Evolutionary conservation across 2,113 vertebrate genomes (phyloP).

Genomic region (Ceyx melanurus): DNA sequence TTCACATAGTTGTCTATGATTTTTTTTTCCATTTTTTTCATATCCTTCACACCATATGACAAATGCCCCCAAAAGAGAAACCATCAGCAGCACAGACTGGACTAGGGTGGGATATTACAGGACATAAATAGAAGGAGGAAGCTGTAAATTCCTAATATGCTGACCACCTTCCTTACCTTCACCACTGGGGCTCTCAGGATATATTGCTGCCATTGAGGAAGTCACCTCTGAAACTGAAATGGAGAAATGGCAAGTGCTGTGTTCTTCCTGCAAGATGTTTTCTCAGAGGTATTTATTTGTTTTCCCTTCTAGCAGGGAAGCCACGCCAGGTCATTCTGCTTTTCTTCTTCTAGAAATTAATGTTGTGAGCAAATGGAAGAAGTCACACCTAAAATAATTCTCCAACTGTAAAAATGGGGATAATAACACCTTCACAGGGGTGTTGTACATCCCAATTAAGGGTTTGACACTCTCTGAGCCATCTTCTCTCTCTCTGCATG

Average conservation of each 20-base stretch:
- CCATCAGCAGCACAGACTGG: neutral
- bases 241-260: neutral
- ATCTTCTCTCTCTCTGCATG: neutral
- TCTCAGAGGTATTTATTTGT: neutral
- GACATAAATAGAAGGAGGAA: neutral
- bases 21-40: neutral
- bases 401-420: neutral
- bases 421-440: neutral
- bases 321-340: neutral
- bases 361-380: conserved; percentile 27
- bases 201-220: neutral
- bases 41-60: neutral
- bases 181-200: neutral
- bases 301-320: neutral
- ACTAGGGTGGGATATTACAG: neutral
- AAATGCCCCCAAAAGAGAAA: neutral
- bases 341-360: neutral
- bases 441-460: neutral
- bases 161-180: neutral
- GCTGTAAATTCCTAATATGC: neutral
- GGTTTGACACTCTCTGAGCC: neutral
- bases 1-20: neutral
- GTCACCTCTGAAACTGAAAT: neutral
- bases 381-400: conserved; percentile 19
- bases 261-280: neutral